Conservation (phyloP, 2,888 invertebrate species). For the Drosophila imparisetae region DNA sequence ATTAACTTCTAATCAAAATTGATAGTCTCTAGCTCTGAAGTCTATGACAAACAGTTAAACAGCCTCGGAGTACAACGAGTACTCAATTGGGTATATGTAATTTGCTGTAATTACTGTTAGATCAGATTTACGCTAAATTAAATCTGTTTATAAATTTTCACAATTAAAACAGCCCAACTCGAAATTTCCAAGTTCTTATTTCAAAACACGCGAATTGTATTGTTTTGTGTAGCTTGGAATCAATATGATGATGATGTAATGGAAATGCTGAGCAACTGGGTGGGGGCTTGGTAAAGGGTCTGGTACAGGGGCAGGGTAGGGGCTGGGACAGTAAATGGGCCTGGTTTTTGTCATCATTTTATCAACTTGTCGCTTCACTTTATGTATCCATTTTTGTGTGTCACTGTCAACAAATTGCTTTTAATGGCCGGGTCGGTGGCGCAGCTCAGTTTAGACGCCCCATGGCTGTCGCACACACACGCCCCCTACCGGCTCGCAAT, state of each 20-base stretch:
- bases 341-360: conserved; percentile 50
- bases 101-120: neutral
- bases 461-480: conserved; percentile 20
- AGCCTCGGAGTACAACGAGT: fast-evolving
- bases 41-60: neutral
- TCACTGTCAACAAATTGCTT: conserved; percentile 81
- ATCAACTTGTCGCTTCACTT: conserved; percentile 61
- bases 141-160: conserved; percentile 1
- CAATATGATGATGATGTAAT: conserved; percentile 53
- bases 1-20: neutral
- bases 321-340: conserved; percentile 18
- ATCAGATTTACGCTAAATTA: neutral
- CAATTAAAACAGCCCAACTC: neutral
- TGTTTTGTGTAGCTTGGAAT: neutral
- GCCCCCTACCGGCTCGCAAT: neutral
- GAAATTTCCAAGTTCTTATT: neutral
- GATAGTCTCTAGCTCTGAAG: neutral
- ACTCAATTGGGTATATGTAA: neutral
- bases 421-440: conserved; percentile 71
- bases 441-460: conserved; percentile 24
- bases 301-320: neutral
- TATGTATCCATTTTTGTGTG: conserved; percentile 77
- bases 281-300: neutral
- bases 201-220: neutral
- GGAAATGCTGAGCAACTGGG: neutral